phyloP scores from a whole-genome alignment of 2,113 vertebrate species.

The Dicerorhinus sumatrensis region DNA sequence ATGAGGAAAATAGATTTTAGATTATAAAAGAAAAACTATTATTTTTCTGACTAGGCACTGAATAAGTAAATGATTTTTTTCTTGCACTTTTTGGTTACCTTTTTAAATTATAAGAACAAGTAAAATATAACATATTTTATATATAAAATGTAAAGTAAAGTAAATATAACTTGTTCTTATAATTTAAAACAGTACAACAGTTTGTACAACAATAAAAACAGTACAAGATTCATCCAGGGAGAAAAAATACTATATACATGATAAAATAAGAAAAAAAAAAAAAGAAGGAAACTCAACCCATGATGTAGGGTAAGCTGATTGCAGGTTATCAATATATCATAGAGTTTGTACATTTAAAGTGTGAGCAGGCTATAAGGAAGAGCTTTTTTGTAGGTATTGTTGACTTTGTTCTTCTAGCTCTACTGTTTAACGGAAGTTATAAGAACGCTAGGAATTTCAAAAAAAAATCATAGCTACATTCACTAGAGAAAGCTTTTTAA shows the following conservation, averaged over 20 bases:
- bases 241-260: neutral
- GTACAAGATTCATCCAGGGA: neutral
- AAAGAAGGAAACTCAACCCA: neutral
- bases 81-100: neutral
- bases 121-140: neutral
- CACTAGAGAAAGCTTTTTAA: neutral
- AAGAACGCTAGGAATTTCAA: neutral
- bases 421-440: neutral
- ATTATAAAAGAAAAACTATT: constrained; percentile 84
- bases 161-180: no score
- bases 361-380: neutral
- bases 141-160: no score
- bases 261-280: neutral
- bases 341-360: neutral
- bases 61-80: neutral
- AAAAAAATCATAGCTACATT: neutral
- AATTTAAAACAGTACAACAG: no score
- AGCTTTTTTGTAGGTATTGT: neutral
- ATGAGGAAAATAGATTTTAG: constrained; percentile 62
- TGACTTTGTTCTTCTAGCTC: neutral
- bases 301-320: neutral
- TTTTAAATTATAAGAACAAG: neutral
- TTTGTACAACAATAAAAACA: neutral
- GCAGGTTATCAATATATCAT: neutral
- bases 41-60: neutral